Conservation (phyloP, 2,888 invertebrate species). For the Drosophila paramelanica region DNA sequence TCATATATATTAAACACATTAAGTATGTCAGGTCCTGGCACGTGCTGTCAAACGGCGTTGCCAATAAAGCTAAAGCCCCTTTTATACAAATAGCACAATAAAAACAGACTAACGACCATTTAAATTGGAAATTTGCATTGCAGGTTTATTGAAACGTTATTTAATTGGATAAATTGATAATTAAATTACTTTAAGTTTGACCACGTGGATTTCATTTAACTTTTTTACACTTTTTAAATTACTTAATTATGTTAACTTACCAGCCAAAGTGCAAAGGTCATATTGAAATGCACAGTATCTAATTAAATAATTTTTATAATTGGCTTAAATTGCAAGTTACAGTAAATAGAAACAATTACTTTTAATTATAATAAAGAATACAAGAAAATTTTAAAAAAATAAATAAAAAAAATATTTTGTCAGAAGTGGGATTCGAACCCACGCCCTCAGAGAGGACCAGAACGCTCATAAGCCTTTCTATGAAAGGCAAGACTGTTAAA, state of each 20-base stretch:
- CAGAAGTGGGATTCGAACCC: conserved; percentile 84
- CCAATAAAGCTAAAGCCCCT: conserved; percentile 59
- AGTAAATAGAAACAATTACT: neutral
- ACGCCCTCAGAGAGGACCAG: conserved; percentile 85
- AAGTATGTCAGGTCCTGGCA: conserved; percentile 56
- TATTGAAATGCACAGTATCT: conserved; percentile 53
- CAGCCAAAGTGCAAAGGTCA: conserved; percentile 44
- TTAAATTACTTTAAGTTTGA: conserved; percentile 68
- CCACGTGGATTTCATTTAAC: conserved; percentile 42
- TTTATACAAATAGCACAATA: conserved; percentile 23
- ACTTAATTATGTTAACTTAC: conserved; percentile 50
- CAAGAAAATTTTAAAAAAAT: conserved; percentile 21
- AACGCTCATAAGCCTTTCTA: conserved; percentile 74
- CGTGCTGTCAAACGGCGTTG: conserved; percentile 60
- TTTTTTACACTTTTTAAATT: conserved; percentile 49
- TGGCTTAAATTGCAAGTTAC: conserved; percentile 34
- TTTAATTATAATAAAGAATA: conserved; percentile 4
- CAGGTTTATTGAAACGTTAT: conserved; percentile 43
- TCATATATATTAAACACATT: conserved; percentile 73
- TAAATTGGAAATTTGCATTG: conserved; percentile 61
- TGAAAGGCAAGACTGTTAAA: conserved; percentile 60
- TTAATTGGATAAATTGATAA: conserved; percentile 70
- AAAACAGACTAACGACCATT: conserved; percentile 58
- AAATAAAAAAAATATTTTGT: conserved; percentile 58
- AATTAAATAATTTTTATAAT: conserved; percentile 53